Evolutionary conservation across 2,888 invertebrate genomes (phyloP), one percentile per base, ranked within the genome.

Genomic region (Beris morrisii): DNA sequence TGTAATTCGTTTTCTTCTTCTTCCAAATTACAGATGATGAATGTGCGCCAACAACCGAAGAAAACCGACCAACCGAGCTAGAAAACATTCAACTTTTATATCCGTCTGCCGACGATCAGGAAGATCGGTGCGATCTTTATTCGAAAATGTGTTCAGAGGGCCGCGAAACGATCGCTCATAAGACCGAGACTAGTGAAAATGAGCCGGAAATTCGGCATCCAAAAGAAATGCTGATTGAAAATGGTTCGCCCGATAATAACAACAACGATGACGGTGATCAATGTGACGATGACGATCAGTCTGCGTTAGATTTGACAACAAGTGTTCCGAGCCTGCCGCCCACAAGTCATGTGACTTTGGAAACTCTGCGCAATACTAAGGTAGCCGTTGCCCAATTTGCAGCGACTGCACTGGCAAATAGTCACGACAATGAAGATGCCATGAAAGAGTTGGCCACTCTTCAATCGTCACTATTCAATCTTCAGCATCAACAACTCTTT

Each of bases 401-500:
- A 48, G 92, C 93, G 59, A 91, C 91, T 44, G 92, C 93, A 55
- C 86, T 92, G 83, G 90, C 91, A 58, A 90, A 89, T 75, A 88
- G 88, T 74, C 85, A 87, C 30, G 88, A 90, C 76, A 57, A 89
- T 78, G 90, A 91, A 79, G 87, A 88, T 15, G 89, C 91, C 15
- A 82, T 91, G 72, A 92, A 91, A 77, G 93, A 95, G 77, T 83
- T 95, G 71, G 93, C 93, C 59, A 88, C 93, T 68, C 83, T 96
- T 73, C 95, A 95, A 79, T 91, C 91, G 70, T 93, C 95, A n/a
- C 84, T 97, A 71, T 95, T 92, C 80, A 93, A 93, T 63, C 84
- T 97, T 72, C 96, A 97, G 81, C 94, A 96, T 77, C 97, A 97
- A 82, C 96, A 97, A 85, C 89, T 96, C 75, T 88, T 96, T 80